Evolutionary conservation across 2,797 vertebrate genomes (phyloP).

Genomic region (Clarias fuscus): DNA sequence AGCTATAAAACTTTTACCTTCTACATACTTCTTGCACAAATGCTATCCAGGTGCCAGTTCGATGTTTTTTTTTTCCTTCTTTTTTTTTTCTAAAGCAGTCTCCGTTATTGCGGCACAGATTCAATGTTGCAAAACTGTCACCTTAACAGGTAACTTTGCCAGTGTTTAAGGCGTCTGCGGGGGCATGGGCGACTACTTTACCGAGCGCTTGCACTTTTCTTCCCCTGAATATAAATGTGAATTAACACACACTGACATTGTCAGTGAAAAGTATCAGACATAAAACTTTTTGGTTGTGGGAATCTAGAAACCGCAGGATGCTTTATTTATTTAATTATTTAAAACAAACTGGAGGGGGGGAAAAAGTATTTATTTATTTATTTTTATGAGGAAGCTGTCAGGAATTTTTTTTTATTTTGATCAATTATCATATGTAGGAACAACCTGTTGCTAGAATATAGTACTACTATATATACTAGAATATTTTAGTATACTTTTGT

Average conservation of each 20-base stretch:
- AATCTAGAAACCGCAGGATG: neutral
- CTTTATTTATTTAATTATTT: neutral
- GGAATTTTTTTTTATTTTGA: neutral
- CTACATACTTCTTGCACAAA: neutral
- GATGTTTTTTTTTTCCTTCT: neutral
- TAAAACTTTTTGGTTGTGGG: neutral
- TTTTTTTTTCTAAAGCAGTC: constrained; percentile 3
- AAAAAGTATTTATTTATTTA: neutral
- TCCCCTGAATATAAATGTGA: constrained; percentile 23
- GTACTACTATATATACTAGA: neutral
- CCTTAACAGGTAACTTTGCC: constrained; percentile 15
- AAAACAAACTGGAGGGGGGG: too few relatives aligned
- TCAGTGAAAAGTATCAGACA: neutral
- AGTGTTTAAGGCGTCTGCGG: constrained; percentile 12
- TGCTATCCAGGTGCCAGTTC: constrained; percentile 14
- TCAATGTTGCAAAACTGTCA: constrained; percentile 24
- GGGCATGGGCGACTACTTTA: constrained; percentile 1
- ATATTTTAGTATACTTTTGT: neutral
- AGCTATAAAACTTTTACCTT: neutral
- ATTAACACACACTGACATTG: constrained; percentile 25
- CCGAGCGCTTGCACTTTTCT: neutral
- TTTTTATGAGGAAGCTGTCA: neutral
- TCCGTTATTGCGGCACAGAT: constrained; percentile 3
- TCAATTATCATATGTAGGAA: neutral
- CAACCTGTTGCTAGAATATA: neutral